Conservation (phyloP, 2,797 vertebrate species). For the Chaenodraco wilsoni region DNA sequence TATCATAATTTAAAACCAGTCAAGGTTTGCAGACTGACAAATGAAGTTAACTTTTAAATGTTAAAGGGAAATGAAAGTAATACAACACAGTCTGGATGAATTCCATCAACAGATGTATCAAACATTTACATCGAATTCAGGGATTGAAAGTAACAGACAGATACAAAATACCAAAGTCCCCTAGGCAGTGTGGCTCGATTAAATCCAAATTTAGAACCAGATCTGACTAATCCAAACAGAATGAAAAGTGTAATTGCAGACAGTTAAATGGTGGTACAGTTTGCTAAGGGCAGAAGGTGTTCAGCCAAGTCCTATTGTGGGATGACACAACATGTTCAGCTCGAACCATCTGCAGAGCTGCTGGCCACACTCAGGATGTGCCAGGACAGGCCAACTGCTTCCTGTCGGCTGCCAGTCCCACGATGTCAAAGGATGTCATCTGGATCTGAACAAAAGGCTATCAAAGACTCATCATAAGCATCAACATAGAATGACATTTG, state of each 20-base stretch:
- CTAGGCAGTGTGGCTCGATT: slow-evolving; percentile 4
- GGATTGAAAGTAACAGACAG: background rate
- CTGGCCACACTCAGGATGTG: slow-evolving; percentile 61
- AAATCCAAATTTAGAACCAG: slow-evolving; percentile 8
- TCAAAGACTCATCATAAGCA: slow-evolving; percentile 48
- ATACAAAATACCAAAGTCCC: background rate
- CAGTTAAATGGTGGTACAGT: slow-evolving; percentile 1
- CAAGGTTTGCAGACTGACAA: background rate
- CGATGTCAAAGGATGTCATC: slow-evolving; percentile 45
- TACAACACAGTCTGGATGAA: background rate
- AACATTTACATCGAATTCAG: slow-evolving; percentile 1
- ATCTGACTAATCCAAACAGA: slow-evolving; percentile 27
- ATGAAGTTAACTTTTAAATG: background rate
- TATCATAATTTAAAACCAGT: background rate
- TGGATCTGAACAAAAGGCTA: slow-evolving; percentile 32
- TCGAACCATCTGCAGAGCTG: slow-evolving; percentile 66
- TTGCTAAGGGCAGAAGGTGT: slow-evolving; percentile 55
- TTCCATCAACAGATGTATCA: background rate
- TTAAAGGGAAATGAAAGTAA: slow-evolving; percentile 5
- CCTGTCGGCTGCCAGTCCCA: slow-evolving; percentile 49
- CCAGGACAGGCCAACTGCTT: slow-evolving; percentile 63
- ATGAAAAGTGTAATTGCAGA: slow-evolving; percentile 23
- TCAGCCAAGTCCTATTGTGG: slow-evolving; percentile 64
- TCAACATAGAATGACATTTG: slow-evolving; percentile 35
- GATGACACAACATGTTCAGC: slow-evolving; percentile 70